Evolutionary conservation across 1,140 invertebrate genomes (phyloP).

Genomic region (Eufriesea mexicana): DNA sequence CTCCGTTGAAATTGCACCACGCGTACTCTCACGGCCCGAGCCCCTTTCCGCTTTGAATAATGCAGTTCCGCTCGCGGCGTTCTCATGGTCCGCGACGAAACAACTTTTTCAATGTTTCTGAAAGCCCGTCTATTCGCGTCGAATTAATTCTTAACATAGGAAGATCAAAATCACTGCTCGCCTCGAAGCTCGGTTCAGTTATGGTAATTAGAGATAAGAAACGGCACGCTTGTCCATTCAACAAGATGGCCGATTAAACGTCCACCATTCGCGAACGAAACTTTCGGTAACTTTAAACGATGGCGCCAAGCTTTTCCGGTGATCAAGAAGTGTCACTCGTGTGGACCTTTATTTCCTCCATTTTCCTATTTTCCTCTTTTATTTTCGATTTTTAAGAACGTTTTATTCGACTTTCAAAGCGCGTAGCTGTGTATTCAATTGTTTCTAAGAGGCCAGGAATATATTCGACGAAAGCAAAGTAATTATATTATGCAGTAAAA

Average conservation of each 20-base stretch:
- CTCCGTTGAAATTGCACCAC: background rate
- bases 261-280: background rate
- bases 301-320: background rate
- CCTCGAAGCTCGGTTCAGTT: background rate
- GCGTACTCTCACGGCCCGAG: background rate
- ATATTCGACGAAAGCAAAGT: too few species aligned
- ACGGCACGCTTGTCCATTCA: background rate
- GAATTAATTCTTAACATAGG: background rate
- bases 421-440: too few species aligned
- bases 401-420: too few species aligned
- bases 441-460: too few species aligned
- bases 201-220: background rate
- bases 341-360: background rate
- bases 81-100: background rate
- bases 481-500: too few species aligned
- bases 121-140: background rate
- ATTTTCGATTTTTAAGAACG: too few species aligned
- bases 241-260: background rate
- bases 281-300: background rate
- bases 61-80: background rate
- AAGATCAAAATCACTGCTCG: background rate
- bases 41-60: conserved; percentile 1
- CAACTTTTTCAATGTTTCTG: conserved; percentile 6
- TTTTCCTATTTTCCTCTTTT: too few species aligned
- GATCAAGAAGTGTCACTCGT: background rate